Evolutionary conservation across 1,140 invertebrate species (phyloP).

Genomic region (Mya arenaria): DNA sequence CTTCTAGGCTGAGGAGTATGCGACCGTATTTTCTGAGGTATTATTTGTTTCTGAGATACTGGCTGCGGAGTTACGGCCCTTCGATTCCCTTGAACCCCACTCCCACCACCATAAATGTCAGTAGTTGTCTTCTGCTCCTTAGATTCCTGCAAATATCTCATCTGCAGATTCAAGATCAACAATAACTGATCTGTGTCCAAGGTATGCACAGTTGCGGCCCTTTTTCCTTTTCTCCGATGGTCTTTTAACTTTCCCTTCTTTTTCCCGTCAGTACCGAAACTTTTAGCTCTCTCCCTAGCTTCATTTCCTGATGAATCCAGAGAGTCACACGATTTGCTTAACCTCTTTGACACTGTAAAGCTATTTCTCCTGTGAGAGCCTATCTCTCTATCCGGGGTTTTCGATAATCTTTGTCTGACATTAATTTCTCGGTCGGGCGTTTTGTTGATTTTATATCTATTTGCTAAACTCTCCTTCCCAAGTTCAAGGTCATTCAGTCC

Average conservation of each 20-base stretch:
- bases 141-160: constrained; percentile 73
- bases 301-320: constrained; percentile 50
- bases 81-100: not conserved
- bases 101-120: not conserved
- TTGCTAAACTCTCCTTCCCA: constrained; percentile 37
- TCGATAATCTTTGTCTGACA: constrained; percentile 49
- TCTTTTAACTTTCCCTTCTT: constrained; percentile 69
- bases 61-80: constrained; percentile 61
- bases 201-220: constrained; percentile 74
- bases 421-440: constrained; percentile 18
- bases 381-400: constrained; percentile 54
- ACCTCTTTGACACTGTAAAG: constrained; percentile 47
- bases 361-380: constrained; percentile 31
- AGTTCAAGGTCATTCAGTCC: constrained; percentile 41
- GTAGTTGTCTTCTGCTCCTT: constrained; percentile 55
- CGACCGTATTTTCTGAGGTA: constrained; percentile 65
- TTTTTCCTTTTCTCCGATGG: constrained; percentile 63
- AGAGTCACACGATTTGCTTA: constrained; percentile 63
- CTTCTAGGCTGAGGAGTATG: constrained; percentile 70
- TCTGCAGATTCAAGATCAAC: constrained; percentile 74
- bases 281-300: constrained; percentile 15
- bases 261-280: constrained; percentile 31
- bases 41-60: constrained; percentile 49
- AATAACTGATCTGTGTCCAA: constrained; percentile 73
- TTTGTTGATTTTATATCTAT: constrained; percentile 45